Evolutionary conservation across 2,113 vertebrate genomes (phyloP).

Genomic region (Microcebus tavaratra): DNA sequence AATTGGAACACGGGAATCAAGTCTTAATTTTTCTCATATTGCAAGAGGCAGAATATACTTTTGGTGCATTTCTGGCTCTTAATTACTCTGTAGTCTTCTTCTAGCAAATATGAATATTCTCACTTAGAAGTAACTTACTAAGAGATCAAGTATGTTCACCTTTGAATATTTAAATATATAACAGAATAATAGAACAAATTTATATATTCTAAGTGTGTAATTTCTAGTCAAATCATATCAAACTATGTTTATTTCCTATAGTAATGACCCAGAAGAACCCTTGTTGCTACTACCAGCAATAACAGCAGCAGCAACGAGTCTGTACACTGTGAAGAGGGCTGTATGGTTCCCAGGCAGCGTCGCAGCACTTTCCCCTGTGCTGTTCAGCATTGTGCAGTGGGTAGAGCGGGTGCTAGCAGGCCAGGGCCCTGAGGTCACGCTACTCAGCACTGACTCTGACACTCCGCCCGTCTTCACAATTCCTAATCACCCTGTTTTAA

Average conservation of each 20-base stretch:
- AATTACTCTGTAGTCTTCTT: not conserved
- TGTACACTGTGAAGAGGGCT: not conserved
- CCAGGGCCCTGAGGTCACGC: not conserved
- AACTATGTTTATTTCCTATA: not conserved
- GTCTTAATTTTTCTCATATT: not conserved
- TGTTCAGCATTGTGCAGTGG: not conserved
- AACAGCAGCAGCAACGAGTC: not conserved
- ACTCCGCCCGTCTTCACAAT: not conserved
- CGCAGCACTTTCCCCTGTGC: not conserved
- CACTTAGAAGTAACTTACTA: not conserved
- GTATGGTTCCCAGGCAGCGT: not conserved
- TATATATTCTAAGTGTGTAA: not conserved
- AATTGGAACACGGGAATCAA: not conserved
- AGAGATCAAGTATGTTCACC: not conserved
- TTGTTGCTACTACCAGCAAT: not conserved
- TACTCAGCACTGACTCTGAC: not conserved
- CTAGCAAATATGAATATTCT: not conserved
- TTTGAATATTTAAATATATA: constrained; percentile 5
- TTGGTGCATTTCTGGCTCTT: not conserved
- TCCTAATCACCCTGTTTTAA: not conserved
- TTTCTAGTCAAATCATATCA: not conserved
- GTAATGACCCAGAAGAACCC: not conserved
- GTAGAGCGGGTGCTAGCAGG: not conserved
- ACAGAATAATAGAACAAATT: not conserved
- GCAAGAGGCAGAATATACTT: not conserved